Evolutionary conservation across 2,797 vertebrate species (phyloP).

Genomic region (Urosaurus nigricauda): DNA sequence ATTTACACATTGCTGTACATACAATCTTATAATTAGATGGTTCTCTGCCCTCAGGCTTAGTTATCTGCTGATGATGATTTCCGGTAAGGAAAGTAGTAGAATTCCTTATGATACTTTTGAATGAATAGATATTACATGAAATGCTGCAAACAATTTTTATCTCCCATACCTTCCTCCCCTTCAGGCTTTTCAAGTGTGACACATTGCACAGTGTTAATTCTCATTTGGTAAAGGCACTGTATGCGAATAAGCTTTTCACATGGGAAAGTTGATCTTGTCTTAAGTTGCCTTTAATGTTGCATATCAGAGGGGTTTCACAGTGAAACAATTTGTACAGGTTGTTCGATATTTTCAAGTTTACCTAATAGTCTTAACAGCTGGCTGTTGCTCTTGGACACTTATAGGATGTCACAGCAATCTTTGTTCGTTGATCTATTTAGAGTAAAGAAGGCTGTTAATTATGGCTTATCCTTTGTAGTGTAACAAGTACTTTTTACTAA

Average conservation of each 20-base stretch:
- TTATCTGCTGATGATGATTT: not conserved
- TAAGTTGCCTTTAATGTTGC: not conserved
- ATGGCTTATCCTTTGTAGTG: slow-evolving; percentile 69
- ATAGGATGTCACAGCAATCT: slow-evolving; percentile 67
- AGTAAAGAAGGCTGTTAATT: slow-evolving; percentile 71
- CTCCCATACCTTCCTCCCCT: not conserved
- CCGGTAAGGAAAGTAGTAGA: slow-evolving; percentile 35
- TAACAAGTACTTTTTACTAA: slow-evolving; percentile 77
- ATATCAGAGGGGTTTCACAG: not conserved
- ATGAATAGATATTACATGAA: not conserved
- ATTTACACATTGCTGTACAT: too few relatives aligned
- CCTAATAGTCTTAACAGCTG: slow-evolving; percentile 45
- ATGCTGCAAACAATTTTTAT: slow-evolving; percentile 1
- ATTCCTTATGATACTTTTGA: slow-evolving; percentile 25
- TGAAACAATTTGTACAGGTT: not conserved
- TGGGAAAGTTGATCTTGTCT: not conserved
- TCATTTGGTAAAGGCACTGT: not conserved
- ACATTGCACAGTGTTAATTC: not conserved
- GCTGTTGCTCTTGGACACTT: slow-evolving; percentile 67
- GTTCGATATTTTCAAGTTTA: slow-evolving; percentile 29
- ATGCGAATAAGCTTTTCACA: not conserved
- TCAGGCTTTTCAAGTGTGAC: not conserved
- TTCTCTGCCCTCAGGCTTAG: too few relatives aligned
- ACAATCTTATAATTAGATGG: too few relatives aligned
- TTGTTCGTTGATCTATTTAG: slow-evolving; percentile 66